Base-by-base conservation (phyloP, 2,888 invertebrate species). In the Eumacrocentrus americanus region DNA sequence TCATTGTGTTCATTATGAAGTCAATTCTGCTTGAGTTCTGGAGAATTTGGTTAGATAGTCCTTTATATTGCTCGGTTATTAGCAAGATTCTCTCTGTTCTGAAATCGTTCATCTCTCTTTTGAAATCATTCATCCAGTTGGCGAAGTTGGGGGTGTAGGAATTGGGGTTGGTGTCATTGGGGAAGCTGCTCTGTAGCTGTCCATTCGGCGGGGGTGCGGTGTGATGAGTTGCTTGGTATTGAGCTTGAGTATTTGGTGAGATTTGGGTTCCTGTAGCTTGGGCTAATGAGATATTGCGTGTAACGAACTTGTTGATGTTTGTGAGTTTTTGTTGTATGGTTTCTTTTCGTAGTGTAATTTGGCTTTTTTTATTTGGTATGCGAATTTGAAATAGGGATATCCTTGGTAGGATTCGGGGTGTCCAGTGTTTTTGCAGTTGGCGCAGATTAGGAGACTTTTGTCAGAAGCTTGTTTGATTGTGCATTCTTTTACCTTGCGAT, bases 401-500 rank as follows among this genome's bases (percentile, higher is more conserved):
- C 44, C 44, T 7, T 6, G 4, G 16, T 44, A 44, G 44, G 2
- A 14, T 6, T 3, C 44, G n/a, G 22, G 16, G 44, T 44, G 44
- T 3, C 44, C 44, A 2, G n/a, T 7, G n/a, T 44, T 16, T 7
- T 16, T 12, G 20, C 47, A 56, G 20, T 56, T 56, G n/a, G 56
- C 47, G 25, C 37, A 56, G 18, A 22, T 37, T 20, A 37, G 35
- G 11, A 7, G 1, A 2, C 11, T 34, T 20, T n/a, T 11, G 2
- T 38, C 2, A 3, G 44, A 29, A 3, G 4, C 44, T 18, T 3
- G 1, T 44, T 2, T 44, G 18, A 20, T 44, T 44, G 16, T 16
- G 3, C 47, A 56, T 1, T 47, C 29, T 2, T 56, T 25, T 4
- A 44, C n/a, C 2, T 12, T 1, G 1, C 34, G 56, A 2, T 18